Base-by-base conservation (phyloP, 2,888 invertebrate genomes). In the Drosophila demipolita region DNA sequence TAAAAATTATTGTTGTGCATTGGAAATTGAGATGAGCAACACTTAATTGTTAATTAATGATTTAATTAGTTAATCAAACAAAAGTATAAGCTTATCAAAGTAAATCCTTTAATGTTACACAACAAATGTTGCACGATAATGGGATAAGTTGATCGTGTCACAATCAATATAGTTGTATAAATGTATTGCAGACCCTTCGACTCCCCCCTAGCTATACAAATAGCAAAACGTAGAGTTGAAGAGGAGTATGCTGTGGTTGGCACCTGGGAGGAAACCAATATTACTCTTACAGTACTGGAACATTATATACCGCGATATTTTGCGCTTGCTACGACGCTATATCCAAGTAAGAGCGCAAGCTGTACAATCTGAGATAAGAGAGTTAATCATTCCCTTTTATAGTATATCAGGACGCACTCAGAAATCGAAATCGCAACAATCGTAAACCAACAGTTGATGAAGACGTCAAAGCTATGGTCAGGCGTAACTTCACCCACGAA, bases 171-270 rank as follows among this genome's bases (percentile, higher is more conserved):
- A 49, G 40, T 26, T 35, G 6, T 26, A 20, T 33, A 20, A 35
- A 49, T 67, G 53, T 45, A 52, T 83, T 94, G 65, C 94, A 96
- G 97, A 75, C 97, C 97, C 26, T 97, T 98, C 92, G 97, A 98
- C 92, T 97, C 96, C 1, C 94, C 95, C 9, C 96, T 96, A 67
- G 97, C 97, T 1, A 91, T 97, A 76, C 96, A 97, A 93, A 95
- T 96, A 66, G 97, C 98, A 0, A 98, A 97, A 93, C 94, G 95
- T 40, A 96, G 97, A 42, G 97, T 98, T 1, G 97, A 98, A 90
- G 94, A 96, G 85, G 96, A 97, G 85, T 98, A 97, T 90, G 96
- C 97, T 0, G 97, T 98, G 0, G 97, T 98, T 3, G 98, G 98
- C 1, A 96, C 97, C 9, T 94, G 98, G 57, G 98, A 98, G 91